These are phyloP conservation scores for Paragorgia papillata DNA, from an alignment of 92 coral and sea anemone genomes.

Conservation along the genomic window DNA sequence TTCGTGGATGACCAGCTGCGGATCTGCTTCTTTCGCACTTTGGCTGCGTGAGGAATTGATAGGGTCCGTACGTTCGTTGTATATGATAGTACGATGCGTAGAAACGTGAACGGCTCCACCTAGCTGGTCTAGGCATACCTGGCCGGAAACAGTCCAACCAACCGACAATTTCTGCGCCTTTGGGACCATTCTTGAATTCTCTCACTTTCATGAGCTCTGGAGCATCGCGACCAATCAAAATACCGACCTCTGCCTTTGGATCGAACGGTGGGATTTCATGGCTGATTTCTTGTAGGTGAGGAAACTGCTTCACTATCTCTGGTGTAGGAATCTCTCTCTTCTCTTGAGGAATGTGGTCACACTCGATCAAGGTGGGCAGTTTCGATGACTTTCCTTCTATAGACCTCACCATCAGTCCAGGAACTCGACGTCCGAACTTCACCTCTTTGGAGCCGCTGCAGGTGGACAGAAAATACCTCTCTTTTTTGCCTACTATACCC, in stretches of 20 bases:
- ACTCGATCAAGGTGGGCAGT: constrained; percentile 56
- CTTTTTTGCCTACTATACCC: constrained; percentile 31
- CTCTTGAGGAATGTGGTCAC: constrained; percentile 59
- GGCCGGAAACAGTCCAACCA: constrained; percentile 57
- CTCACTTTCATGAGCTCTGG: constrained; percentile 56
- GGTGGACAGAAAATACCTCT: constrained; percentile 54
- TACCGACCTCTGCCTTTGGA: constrained; percentile 45
- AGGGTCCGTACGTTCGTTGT: not conserved
- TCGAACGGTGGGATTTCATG: constrained; percentile 48
- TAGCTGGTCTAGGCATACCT: constrained; percentile 44
- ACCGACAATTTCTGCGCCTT: constrained; percentile 50
- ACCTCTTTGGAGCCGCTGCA: constrained; percentile 48
- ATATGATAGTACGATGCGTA: constrained; percentile 26
- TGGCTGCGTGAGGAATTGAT: not conserved
- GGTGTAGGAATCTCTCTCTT: constrained; percentile 55
- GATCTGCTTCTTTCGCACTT: not conserved
- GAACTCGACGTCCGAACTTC: constrained; percentile 45
- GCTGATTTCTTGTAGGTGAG: constrained; percentile 46
- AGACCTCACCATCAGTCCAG: constrained; percentile 28
- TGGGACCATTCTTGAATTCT: constrained; percentile 54
- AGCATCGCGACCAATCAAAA: constrained; percentile 55
- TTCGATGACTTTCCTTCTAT: not conserved
- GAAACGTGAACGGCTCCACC: constrained; percentile 42
- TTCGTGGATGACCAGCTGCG: not conserved
- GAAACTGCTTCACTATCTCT: constrained; percentile 32